Conservation (phyloP, 2,888 invertebrate species). For the Poecilus cupreus region DNA sequence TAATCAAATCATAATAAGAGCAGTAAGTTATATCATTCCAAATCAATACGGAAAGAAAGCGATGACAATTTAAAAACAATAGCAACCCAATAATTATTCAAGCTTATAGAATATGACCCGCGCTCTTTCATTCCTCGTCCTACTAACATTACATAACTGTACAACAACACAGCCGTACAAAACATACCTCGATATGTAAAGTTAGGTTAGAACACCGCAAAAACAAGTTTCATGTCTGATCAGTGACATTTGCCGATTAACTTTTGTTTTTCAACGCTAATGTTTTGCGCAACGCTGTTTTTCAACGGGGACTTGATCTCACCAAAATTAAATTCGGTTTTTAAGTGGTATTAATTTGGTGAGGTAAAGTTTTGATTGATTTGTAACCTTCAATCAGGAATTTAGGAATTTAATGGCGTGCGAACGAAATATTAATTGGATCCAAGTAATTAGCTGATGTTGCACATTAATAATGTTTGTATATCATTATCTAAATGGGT, state of each 20-base stretch:
- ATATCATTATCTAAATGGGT: background rate
- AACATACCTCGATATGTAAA: conserved; percentile 19
- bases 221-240: conserved; percentile 45
- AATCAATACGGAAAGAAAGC: conserved; percentile 39
- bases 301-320: background rate
- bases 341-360: background rate
- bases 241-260: conserved; percentile 35
- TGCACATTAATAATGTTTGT: background rate
- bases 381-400: conserved; percentile 38
- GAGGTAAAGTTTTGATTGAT: conserved; percentile 29
- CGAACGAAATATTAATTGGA: conserved; percentile 20
- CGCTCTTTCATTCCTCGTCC: conserved; percentile 63
- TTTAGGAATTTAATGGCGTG: background rate
- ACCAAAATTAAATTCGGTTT: conserved; percentile 3
- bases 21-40: conserved; percentile 24
- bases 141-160: conserved; percentile 72
- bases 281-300: conserved; percentile 47
- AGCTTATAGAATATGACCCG: conserved; percentile 17
- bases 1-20: background rate
- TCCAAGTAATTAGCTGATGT: background rate
- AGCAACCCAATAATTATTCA: conserved; percentile 30
- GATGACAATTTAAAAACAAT: conserved; percentile 34
- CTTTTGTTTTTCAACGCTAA: conserved; percentile 51
- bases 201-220: conserved; percentile 19
- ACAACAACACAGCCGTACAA: conserved; percentile 50